Base-by-base conservation (phyloP, 2,888 invertebrate species). In the Lochmaea capreae region DNA sequence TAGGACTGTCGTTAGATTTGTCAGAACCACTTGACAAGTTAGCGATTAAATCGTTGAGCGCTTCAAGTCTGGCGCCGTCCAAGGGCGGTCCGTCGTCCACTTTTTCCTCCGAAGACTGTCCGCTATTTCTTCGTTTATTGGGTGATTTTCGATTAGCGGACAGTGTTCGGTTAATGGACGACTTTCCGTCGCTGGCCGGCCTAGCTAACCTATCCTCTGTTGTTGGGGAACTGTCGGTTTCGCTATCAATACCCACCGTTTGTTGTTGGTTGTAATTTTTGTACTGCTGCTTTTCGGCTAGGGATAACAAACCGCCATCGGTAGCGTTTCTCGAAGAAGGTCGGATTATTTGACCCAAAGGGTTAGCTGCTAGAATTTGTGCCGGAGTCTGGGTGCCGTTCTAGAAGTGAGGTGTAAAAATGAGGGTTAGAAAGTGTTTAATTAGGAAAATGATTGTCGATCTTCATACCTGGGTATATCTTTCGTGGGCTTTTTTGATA, bases 401-500 rank as follows among this genome's bases (percentile, higher is more conserved):
- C 86, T 86, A 81, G 68, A 73, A 66, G 18, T 52, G 52, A 33
- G 43, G 10, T 12, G 43, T 12, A 43, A 12, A 43, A 46, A 46
- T 46, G 11, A 46, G 46, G 46, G 46, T 46, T 46, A 46, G 14
- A 46, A 46, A 4, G 2, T 46, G 11, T 3, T 22, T 1, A 42
- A 71, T 63, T 39, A 39, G 33, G 1, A 39, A 39, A 8, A 33
- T 4, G 0, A 33, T 6, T 6, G 33, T 9, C n/a, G 49, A 42
- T 9, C 11, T 8, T 14, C 63, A 77, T 83, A 87, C 87, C 84
- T 87, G 86, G 33, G 83, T 81, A 73, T 83, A 85, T 78, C 84
- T 84, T 49, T 87, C 85, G 82, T 91, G 90, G 4, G 90, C 90
- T 78, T 90, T 87, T 83, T 90, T 91, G 14, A 91, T 89, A 33